These are phyloP conservation scores for Saccopteryx bilineata DNA, from an alignment of 2,113 vertebrate genomes.

Conservation along the genomic window DNA sequence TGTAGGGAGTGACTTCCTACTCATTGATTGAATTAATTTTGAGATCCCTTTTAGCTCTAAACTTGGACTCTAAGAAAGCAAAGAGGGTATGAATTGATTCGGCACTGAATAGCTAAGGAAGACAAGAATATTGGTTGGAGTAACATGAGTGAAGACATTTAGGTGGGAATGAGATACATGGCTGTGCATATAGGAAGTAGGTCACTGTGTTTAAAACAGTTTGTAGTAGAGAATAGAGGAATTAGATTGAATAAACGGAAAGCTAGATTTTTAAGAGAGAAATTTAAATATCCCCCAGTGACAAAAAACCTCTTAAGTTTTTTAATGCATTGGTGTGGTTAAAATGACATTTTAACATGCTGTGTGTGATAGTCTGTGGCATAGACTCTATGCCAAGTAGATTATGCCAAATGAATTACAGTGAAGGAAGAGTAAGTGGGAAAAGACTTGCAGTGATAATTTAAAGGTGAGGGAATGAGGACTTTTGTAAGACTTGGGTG, in stretches of 20 bases:
- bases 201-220: background rate
- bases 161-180: background rate
- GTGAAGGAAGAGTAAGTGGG: background rate
- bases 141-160: background rate
- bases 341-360: conserved; percentile 5
- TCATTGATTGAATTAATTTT: conserved; percentile 47
- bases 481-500: background rate
- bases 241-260: conserved; percentile 23
- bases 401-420: background rate
- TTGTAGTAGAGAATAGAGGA: conserved; percentile 19
- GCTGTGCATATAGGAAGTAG: background rate
- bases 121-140: background rate
- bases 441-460: background rate
- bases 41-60: conserved; percentile 23
- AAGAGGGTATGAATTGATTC: background rate
- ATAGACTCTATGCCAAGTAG: too few species aligned
- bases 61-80: background rate
- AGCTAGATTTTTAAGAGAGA: conserved; percentile 57
- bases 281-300: conserved; percentile 38
- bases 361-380: background rate
- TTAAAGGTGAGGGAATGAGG: background rate
- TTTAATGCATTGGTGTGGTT: conserved; percentile 40
- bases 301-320: background rate
- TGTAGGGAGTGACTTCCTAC: background rate
- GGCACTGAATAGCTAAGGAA: background rate